phyloP scores from a whole-genome alignment of 2,113 vertebrate genomes.

The Cisticola juncidis region DNA sequence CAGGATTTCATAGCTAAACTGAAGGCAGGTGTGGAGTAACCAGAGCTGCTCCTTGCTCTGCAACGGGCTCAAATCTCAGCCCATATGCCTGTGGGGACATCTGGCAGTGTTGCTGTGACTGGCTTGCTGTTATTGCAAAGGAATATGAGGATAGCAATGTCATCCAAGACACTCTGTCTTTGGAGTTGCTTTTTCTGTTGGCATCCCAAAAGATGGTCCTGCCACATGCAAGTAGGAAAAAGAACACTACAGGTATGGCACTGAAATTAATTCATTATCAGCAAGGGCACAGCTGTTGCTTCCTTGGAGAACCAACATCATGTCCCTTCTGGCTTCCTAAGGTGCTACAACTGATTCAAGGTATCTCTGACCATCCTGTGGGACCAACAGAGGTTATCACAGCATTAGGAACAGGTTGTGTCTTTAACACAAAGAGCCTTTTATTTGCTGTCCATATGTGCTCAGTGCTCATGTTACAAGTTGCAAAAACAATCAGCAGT shows the following conservation, averaged over 20 bases:
- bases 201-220: background rate
- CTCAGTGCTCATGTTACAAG: background rate
- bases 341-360: background rate
- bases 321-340: fast-evolving
- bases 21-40: background rate
- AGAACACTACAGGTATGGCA: too few species aligned
- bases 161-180: background rate
- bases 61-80: background rate
- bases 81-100: background rate
- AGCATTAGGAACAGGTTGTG: background rate
- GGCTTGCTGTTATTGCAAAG: background rate
- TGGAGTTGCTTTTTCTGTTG: background rate
- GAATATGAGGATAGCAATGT: background rate
- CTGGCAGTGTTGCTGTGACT: background rate
- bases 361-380: background rate
- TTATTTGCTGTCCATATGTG: background rate
- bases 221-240: background rate
- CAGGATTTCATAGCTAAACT: background rate
- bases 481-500: background rate
- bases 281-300: background rate
- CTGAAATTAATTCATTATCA: background rate
- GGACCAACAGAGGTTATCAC: background rate
- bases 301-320: background rate
- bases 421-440: background rate
- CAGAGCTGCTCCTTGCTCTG: background rate